These are phyloP conservation scores for Eupelmus urozonus DNA, from an alignment of 2,888 invertebrate genomes.

Conservation along the genomic window DNA sequence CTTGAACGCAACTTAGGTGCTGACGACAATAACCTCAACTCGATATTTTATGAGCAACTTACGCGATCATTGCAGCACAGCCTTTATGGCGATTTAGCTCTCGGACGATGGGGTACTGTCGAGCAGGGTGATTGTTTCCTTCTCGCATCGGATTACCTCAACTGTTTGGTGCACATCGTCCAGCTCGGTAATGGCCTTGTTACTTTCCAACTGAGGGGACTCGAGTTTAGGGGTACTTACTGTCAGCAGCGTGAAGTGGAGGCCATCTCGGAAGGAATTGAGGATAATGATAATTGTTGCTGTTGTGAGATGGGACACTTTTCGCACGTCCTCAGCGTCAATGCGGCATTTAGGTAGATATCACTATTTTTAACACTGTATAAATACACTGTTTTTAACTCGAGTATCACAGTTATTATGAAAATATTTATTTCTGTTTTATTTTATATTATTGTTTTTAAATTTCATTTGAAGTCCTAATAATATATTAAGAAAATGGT, in stretches of 20 bases:
- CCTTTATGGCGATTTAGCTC: constrained; percentile 92
- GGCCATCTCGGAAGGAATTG: constrained; percentile 98
- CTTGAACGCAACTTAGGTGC: constrained; percentile 94
- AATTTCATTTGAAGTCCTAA: not conserved
- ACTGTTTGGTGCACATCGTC: constrained; percentile 98
- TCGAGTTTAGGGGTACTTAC: constrained; percentile 99
- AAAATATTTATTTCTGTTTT: too few species aligned
- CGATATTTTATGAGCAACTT: constrained; percentile 99
- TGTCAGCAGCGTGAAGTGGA: constrained; percentile 99
- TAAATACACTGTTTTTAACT: not conserved
- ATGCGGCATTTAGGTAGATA: constrained; percentile 84
- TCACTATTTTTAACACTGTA: not conserved
- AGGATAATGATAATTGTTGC: constrained; percentile 96
- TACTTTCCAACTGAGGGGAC: constrained; percentile 97
- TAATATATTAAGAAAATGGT: too few species aligned
- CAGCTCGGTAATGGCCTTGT: constrained; percentile 98
- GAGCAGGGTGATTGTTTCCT: constrained; percentile 99
- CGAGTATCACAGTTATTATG: too few species aligned
- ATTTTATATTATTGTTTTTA: too few species aligned
- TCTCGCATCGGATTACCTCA: constrained; percentile 97
- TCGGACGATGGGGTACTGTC: constrained; percentile 97
- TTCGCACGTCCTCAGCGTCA: constrained; percentile 93
- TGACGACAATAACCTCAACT: constrained; percentile 98
- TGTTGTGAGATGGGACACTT: constrained; percentile 94
- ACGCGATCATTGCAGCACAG: constrained; percentile 97